These are phyloP conservation scores for Pelochelys cantorii DNA, from an alignment of 2,797 vertebrate genomes.

Conservation along the genomic window DNA sequence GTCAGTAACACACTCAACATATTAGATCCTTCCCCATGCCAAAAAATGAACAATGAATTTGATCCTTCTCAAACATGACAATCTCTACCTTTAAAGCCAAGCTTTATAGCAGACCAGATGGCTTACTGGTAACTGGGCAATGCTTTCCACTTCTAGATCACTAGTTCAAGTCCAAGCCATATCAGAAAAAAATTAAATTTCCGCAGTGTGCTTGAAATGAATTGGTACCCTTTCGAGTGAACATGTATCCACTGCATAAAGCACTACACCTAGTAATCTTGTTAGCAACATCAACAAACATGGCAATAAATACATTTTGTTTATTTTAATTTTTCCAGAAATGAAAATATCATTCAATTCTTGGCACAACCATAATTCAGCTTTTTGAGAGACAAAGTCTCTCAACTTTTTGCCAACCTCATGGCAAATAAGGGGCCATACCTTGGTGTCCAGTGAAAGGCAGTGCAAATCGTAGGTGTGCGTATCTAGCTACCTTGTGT, in stretches of 20 bases:
- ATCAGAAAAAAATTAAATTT: background rate
- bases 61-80: rapidly evolving
- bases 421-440: background rate
- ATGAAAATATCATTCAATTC: background rate
- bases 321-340: background rate
- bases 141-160: background rate
- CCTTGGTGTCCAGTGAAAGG: background rate
- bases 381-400: background rate
- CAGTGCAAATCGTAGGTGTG: background rate
- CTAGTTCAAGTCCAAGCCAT: background rate
- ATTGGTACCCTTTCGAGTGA: background rate
- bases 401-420: background rate
- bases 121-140: background rate
- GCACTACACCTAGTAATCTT: rapidly evolving
- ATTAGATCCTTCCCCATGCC: background rate
- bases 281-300: rapidly evolving
- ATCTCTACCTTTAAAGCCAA: background rate
- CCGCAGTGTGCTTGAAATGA: background rate
- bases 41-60: background rate
- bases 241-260: background rate
- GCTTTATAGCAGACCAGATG: background rate
- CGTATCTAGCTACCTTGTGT: background rate
- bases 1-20: background rate
- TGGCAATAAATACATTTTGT: background rate
- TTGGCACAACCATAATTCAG: background rate